phyloP scores from a whole-genome alignment of 2,113 vertebrate species.

The Cathartes aura region DNA sequence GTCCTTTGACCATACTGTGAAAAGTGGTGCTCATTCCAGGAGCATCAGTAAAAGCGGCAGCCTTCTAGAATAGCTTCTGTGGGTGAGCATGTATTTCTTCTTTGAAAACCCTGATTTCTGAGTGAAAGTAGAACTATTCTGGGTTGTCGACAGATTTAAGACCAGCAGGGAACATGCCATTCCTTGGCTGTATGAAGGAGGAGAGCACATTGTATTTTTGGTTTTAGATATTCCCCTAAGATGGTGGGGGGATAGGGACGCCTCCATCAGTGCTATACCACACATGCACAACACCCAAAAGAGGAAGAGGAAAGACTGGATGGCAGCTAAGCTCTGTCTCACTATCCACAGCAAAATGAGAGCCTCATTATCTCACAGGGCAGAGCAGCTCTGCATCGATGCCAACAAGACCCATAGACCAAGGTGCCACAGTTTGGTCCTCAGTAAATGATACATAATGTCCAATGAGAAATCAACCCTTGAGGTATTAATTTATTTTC shows the following conservation, averaged over 20 bases:
- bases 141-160: background rate
- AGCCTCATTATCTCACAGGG: background rate
- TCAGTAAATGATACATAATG: background rate
- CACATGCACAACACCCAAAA: background rate
- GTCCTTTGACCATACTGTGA: background rate
- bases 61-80: background rate
- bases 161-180: background rate
- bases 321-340: background rate
- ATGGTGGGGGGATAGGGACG: rapidly evolving
- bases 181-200: background rate
- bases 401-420: background rate
- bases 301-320: background rate
- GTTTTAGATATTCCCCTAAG: background rate
- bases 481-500: background rate
- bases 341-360: background rate
- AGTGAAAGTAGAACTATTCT: background rate
- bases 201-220: background rate
- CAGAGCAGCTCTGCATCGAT: background rate
- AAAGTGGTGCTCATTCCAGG: background rate
- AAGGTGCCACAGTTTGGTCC: background rate
- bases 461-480: background rate
- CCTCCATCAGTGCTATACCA: background rate
- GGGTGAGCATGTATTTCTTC: background rate
- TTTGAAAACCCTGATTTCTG: background rate
- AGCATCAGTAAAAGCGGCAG: background rate